Percentiles rank a stretch among this genome's conserved stretches.
phyloP scores from a whole-genome alignment of 2,797 vertebrate species.

The Enteromius unitaeniatus region DNA sequence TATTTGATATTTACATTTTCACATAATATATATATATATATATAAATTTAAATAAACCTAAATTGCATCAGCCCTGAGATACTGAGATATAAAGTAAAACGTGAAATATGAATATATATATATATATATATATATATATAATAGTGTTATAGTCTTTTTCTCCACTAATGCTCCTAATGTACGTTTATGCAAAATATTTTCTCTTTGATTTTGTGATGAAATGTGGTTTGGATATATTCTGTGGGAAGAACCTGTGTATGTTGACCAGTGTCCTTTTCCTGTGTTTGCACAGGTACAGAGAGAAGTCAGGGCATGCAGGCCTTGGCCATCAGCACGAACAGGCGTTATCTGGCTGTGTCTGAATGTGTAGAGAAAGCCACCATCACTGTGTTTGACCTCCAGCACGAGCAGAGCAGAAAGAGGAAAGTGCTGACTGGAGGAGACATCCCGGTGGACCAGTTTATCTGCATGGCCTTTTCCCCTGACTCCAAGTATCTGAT shows the following conservation, averaged over 20 bases:
- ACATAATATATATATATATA: neutral
- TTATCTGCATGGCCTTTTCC: slow-evolving; percentile 88
- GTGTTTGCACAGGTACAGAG: slow-evolving; percentile 79
- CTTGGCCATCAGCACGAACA: slow-evolving; percentile 86
- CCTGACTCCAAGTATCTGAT: slow-evolving; percentile 88
- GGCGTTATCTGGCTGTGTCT: slow-evolving; percentile 87
- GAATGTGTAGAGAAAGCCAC: slow-evolving; percentile 81
- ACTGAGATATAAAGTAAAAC: neutral
- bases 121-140: neutral
- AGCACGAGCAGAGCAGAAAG: slow-evolving; percentile 81
- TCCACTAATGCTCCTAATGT: neutral
- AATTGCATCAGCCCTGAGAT: too few relatives aligned
- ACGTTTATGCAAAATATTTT: neutral
- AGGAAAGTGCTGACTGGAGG: slow-evolving; percentile 79
- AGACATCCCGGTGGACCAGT: slow-evolving; percentile 75
- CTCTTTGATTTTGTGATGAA: neutral
- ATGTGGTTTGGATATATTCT: neutral
- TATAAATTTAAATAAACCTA: too few relatives aligned
- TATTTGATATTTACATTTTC: neutral
- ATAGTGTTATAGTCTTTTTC: neutral
- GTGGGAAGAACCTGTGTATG: neutral
- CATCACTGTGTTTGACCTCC: slow-evolving; percentile 87
- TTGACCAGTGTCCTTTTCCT: neutral
- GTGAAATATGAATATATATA: neutral
- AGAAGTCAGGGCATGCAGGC: slow-evolving; percentile 83